Base-by-base conservation (phyloP, 92 coral and sea anemone genomes). In the Porites cylindrica region DNA sequence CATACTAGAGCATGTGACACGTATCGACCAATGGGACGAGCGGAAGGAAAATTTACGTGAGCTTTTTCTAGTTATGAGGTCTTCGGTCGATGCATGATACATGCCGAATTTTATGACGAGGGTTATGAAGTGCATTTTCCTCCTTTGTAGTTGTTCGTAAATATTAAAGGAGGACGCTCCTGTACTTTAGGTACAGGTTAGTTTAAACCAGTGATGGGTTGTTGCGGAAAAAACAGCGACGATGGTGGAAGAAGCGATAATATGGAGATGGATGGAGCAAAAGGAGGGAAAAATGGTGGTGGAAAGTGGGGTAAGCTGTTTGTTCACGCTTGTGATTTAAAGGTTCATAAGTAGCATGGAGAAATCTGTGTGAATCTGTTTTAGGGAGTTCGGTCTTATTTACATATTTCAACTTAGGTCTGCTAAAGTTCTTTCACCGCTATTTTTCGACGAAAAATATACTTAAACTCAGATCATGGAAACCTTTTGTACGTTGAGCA, bases 161-260 rank as follows among this genome's bases (percentile, higher is more conserved):
- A 18, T 68, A 56, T 38, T 38, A 4, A 38, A 23, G 67, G 17
- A 4, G 52, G 56, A 64, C 74, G 17, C 29, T 26, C 73, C 29
- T 24, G 77, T 17, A 54, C 18, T 53, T 1, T 8, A 29, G 61
- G 59, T 79, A 23, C 65, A 81, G 76, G n/a, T 54, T 17, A 24
- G 65, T 52, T 70, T 82, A 0, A 12, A n/a, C 50, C 75, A 77
- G 86, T 76, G 20, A 96, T 96, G 99, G 99, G 99, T 52, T 96
- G 99, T 77, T 96, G 99, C 85, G 98, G 99, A 47, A 95, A 96
- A 74, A 93, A 83, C 83, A 96, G 96, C 23, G 98, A 95, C 79
- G 95, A 71, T 82, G 47, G 47, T 38, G 86, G 32, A 70, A 70
- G 70, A 51, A 82, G 81, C 43, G 87, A 88, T 18, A 94, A 95